Conservation (phyloP, 2,888 invertebrate genomes). For the Hartigia nigra region DNA sequence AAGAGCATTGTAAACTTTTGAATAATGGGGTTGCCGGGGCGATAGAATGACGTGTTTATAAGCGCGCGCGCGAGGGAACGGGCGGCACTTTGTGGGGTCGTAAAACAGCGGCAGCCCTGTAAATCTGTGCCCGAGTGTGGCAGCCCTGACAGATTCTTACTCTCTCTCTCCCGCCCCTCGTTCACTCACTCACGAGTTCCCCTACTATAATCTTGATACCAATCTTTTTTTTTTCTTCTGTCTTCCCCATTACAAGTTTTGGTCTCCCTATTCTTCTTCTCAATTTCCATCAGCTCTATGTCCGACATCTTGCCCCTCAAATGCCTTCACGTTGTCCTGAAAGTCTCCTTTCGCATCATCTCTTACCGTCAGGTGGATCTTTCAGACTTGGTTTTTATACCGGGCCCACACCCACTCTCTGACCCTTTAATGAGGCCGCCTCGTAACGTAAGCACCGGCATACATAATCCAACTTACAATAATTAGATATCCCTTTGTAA, state of each 20-base stretch:
- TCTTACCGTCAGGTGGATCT: background rate
- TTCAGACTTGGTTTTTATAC: background rate
- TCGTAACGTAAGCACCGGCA: constrained; percentile 3
- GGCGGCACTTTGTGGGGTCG: constrained; percentile 63
- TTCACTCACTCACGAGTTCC: constrained; percentile 12
- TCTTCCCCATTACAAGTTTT: background rate
- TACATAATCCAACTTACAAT: constrained; percentile 7
- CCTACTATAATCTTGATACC: background rate
- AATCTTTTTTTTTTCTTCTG: background rate
- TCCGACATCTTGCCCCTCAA: background rate
- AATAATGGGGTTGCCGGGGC: constrained; percentile 51
- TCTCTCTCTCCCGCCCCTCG: constrained; percentile 32
- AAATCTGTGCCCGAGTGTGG: constrained; percentile 61
- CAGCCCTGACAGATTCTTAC: constrained; percentile 57
- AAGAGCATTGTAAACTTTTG: constrained; percentile 47
- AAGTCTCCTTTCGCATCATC: background rate
- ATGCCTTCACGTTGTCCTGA: background rate
- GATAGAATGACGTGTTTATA: constrained; percentile 57
- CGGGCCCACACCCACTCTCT: constrained; percentile 4
- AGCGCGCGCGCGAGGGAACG: constrained; percentile 40
- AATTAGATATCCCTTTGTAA: constrained; percentile 9
- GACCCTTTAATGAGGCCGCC: constrained; percentile 29
- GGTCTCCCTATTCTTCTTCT: background rate
- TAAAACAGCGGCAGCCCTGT: constrained; percentile 62
- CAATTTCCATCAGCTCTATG: constrained; percentile 7